A percentile compares a stretch with the other conserved stretches of the same genome.
Evolutionary conservation across 1,140 invertebrate genomes (phyloP).

Genomic region (Caenorhabditis tropicalis): DNA sequence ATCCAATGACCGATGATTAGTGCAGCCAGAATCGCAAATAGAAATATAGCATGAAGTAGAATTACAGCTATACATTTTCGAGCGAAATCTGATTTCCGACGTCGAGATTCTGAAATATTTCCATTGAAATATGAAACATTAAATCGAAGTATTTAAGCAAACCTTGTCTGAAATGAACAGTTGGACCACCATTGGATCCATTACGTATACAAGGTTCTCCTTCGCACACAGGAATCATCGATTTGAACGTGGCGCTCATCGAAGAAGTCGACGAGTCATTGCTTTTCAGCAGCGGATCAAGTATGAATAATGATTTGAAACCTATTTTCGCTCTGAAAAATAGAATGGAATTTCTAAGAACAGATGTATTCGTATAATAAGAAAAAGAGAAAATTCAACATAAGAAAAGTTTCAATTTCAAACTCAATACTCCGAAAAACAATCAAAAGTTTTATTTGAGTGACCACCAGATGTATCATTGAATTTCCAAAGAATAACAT

Average conservation of each 20-base stretch:
- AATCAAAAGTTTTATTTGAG: constrained; percentile 14
- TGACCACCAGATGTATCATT: constrained; percentile 33
- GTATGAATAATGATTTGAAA: constrained; percentile 19
- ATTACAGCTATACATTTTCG: constrained; percentile 13
- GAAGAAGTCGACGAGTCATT: constrained; percentile 14
- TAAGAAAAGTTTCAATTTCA: constrained; percentile 39
- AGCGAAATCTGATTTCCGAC: constrained; percentile 19
- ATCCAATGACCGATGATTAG: constrained; percentile 20
- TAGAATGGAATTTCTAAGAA: neutral
- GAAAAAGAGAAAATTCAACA: neutral
- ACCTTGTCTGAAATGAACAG: constrained; percentile 23
- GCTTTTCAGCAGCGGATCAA: neutral
- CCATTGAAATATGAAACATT: neutral
- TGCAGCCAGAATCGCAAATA: neutral
- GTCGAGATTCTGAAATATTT: neutral
- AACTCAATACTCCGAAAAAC: neutral
- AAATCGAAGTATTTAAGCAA: neutral
- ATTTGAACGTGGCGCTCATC: constrained; percentile 13
- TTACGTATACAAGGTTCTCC: constrained; percentile 16
- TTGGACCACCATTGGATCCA: neutral
- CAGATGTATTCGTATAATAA: neutral
- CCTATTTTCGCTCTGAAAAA: constrained; percentile 3
- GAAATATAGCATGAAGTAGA: constrained; percentile 28
- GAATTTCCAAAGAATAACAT: neutral
- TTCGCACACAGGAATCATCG: neutral